Conservation (phyloP, 2,888 invertebrate species). For the Caprella mutica region DNA sequence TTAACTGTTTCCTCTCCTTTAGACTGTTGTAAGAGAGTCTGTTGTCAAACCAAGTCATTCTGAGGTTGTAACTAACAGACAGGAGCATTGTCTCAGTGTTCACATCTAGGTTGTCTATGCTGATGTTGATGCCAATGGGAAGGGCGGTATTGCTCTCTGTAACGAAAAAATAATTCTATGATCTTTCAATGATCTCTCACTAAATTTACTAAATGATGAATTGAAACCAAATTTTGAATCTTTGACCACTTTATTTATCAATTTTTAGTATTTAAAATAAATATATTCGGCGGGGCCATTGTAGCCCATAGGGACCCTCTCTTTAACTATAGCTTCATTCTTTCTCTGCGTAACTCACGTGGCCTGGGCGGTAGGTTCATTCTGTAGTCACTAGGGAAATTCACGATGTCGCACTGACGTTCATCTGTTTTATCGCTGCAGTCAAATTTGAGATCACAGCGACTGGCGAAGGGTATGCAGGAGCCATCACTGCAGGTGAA, state of each 20-base stretch:
- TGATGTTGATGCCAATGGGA: constrained; percentile 14
- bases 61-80: constrained; percentile 18
- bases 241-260: too few relatives aligned
- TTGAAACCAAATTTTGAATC: too few relatives aligned
- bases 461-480: constrained; percentile 15
- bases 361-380: constrained; percentile 18
- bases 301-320: too few relatives aligned
- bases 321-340: too few relatives aligned
- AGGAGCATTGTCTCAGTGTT: constrained; percentile 21
- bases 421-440: constrained; percentile 20
- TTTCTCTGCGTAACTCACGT: too few relatives aligned
- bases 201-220: too few relatives aligned
- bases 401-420: constrained; percentile 16
- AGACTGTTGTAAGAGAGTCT: constrained; percentile 27
- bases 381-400: constrained; percentile 17
- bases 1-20: constrained; percentile 17
- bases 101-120: constrained; percentile 15
- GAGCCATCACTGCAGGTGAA: constrained; percentile 18
- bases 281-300: too few relatives aligned
- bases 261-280: too few relatives aligned
- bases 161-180: too few relatives aligned
- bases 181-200: too few relatives aligned
- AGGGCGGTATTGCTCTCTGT: constrained; percentile 13
- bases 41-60: constrained; percentile 25
- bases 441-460: constrained; percentile 24